Base-by-base conservation (phyloP, 2,113 vertebrate species). In the Aphelocoma coerulescens region DNA sequence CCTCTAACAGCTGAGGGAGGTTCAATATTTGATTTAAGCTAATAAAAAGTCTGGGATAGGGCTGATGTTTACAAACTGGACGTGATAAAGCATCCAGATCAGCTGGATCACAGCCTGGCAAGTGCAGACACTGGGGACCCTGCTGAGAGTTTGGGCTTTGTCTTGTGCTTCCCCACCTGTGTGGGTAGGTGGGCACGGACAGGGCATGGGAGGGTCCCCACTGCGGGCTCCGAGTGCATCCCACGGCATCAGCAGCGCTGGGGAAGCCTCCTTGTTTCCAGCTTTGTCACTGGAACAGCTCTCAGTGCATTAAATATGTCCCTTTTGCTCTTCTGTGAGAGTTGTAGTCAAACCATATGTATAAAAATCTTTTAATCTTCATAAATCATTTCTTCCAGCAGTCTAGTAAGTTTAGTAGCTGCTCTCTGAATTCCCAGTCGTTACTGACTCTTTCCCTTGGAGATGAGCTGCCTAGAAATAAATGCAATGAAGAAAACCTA, bases 1-100 rank as follows among this genome's bases (percentile, higher is more conserved):
- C 87, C 93, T 94, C 84, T 27, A 94, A 84, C 93, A 97, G 92
- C 93, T 94, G 95, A 93, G 87, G 92, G 86, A 97, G 78, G 93
- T 93, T 97, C 93, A 89, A 74, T 95, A 95, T 93, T 97, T 95
- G 92, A 96, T 96, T 96, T 94, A 88, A 91, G 82, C 90, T 95
- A 92, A 93, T 96, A 93, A 87, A 95, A 97, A 88, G 83, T 67
- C 90, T 93, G 71, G 92, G 77, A 52, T 62, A 43, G 81, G 89
- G 71, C 81, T 89, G 91, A 67, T 96, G 92, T 92, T 96, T 96
- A 93, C 92, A 92, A 91, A 87, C 90, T 88, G 88, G 69, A 69
- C 66, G 86, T 94, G 96, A 79, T 91, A 58, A 96, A 95, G 91
- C 93, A 89, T 94, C 79, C 22, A 35, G 80, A 96, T 96, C 83